Evolutionary conservation across 2,113 vertebrate genomes (phyloP).

Genomic region (Amblyornis subalaris): DNA sequence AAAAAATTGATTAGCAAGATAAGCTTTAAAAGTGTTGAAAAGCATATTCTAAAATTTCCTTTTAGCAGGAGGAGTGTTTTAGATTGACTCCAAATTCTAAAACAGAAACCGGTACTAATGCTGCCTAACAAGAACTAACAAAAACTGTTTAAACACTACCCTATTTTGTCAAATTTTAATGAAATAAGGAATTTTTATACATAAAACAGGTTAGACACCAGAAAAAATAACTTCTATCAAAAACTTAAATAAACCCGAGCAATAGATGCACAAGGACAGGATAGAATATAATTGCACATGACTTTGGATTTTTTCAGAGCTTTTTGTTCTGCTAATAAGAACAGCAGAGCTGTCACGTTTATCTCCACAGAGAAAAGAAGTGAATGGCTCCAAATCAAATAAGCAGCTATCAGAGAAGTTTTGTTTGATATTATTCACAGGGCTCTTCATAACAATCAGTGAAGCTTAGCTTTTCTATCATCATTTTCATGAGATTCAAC

Average conservation of each 20-base stretch:
- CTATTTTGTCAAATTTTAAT: background rate
- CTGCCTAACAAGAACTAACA: background rate
- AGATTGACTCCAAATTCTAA: background rate
- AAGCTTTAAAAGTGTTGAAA: background rate
- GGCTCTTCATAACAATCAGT: background rate
- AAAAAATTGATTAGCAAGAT: background rate
- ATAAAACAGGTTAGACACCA: background rate
- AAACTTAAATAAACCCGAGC: background rate
- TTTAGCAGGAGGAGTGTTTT: background rate
- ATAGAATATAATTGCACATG: background rate
- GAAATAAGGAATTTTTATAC: background rate
- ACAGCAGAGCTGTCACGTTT: background rate
- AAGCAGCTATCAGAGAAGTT: background rate
- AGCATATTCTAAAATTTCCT: background rate
- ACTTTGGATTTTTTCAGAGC: background rate
- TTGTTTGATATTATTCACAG: background rate
- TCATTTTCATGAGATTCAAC: background rate
- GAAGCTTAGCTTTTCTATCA: background rate
- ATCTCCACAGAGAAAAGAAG: background rate
- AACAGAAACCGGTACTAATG: background rate
- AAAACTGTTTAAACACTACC: accelerated
- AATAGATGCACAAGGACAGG: background rate
- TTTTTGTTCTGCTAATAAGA: background rate
- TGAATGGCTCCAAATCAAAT: background rate
- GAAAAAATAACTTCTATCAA: background rate